Percentiles rank a stretch among this genome's conserved stretches.
These are phyloP conservation scores for Hirtodrosophila duncani DNA, from an alignment of 2,888 invertebrate species.

Conservation along the genomic window DNA sequence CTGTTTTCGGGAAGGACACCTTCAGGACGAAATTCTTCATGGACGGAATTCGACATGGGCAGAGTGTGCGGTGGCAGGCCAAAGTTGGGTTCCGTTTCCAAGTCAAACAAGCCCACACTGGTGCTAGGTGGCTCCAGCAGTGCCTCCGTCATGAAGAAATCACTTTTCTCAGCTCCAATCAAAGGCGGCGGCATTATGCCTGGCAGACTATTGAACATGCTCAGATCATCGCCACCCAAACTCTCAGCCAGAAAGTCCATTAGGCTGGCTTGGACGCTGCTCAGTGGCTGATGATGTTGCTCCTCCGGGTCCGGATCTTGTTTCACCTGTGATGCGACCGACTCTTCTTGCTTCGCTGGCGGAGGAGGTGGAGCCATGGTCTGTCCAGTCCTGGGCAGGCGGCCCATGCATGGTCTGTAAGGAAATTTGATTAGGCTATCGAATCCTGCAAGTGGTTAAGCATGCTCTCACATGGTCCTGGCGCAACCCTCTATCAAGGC, in stretches of 20 bases:
- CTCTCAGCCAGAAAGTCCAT: conserved; percentile 77
- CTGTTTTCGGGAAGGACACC: too few relatives aligned
- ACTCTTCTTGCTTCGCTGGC: not conserved
- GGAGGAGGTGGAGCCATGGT: not conserved
- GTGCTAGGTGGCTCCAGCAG: conserved; percentile 59
- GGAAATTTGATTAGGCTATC: not conserved
- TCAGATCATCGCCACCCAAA: conserved; percentile 70
- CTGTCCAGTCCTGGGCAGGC: conserved; percentile 57
- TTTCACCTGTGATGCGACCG: not conserved
- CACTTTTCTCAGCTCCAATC: conserved; percentile 58
- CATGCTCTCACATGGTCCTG: conserved; percentile 71
- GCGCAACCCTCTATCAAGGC: conserved; percentile 71
- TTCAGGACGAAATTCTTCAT: too few relatives aligned
- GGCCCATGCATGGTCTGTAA: conserved; percentile 76
- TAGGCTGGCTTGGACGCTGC: conserved; percentile 75
- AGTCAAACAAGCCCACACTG: conserved; percentile 55
- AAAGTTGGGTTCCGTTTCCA: conserved; percentile 43
- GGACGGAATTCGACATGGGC: too few relatives aligned
- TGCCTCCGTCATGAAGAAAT: conserved; percentile 66
- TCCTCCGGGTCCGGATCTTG: conserved; percentile 8
- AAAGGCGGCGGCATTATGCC: conserved; percentile 68
- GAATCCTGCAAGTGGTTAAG: accelerated
- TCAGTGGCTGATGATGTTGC: conserved; percentile 48
- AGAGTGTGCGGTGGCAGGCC: too few relatives aligned
- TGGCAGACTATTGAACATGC: conserved; percentile 65